Percentiles rank a stretch among this genome's conserved stretches.
Evolutionary conservation across 2,888 invertebrate species (phyloP).

Genomic region (Aplocera efformata): DNA sequence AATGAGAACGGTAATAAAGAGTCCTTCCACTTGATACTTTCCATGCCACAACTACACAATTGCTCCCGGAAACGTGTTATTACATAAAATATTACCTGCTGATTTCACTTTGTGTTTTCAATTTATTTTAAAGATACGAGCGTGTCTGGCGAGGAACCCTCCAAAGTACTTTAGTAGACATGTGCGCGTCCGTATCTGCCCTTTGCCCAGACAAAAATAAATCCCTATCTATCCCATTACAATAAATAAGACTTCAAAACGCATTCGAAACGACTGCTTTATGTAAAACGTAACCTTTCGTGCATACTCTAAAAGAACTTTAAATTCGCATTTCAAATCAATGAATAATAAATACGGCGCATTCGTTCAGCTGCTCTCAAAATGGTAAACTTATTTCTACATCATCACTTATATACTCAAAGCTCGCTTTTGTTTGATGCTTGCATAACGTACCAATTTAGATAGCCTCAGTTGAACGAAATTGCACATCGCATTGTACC

Average conservation of each 20-base stretch:
- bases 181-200: constrained; percentile 2
- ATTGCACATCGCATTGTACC: constrained; percentile 59
- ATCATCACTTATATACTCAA: constrained; percentile 43
- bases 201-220: constrained; percentile 12
- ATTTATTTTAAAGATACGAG: neutral
- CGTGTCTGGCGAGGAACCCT: constrained; percentile 1
- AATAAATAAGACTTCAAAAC: constrained; percentile 28
- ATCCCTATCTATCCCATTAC: constrained; percentile 15
- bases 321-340: constrained; percentile 35
- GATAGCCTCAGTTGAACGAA: constrained; percentile 55
- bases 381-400: constrained; percentile 44
- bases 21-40: too few relatives aligned
- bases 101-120: neutral
- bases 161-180: constrained; percentile 10
- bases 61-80: constrained; percentile 1
- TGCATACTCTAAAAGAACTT: constrained; percentile 25
- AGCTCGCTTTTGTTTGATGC: constrained; percentile 53
- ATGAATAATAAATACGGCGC: constrained; percentile 38
- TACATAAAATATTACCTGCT: constrained; percentile 1
- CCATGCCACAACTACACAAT: too few relatives aligned
- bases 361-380: constrained; percentile 36
- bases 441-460: constrained; percentile 58
- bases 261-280: constrained; percentile 28
- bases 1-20: too few relatives aligned
- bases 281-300: constrained; percentile 25